Evolutionary conservation across 2,888 invertebrate species (phyloP).

Genomic region (Agriopis marginaria): DNA sequence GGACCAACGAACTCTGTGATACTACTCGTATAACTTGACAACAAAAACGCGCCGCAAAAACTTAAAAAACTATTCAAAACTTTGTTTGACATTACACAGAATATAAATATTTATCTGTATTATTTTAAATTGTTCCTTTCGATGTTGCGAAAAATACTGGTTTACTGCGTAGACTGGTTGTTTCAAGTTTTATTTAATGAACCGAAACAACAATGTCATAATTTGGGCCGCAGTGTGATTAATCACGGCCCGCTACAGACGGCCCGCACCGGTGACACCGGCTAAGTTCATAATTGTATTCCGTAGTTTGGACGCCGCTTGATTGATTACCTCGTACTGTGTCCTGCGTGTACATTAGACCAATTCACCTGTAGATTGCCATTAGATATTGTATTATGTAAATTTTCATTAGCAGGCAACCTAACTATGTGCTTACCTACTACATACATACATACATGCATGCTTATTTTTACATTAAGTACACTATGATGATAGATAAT

Average conservation of each 20-base stretch:
- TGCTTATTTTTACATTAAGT: no score
- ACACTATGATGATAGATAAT: no score
- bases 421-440: neutral
- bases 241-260: slow-evolving; percentile 75
- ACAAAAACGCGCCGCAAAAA: no score
- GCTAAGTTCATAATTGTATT: slow-evolving; percentile 85
- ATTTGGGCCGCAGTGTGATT: slow-evolving; percentile 60
- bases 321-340: slow-evolving; percentile 75
- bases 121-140: no score
- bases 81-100: no score
- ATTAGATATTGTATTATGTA: slow-evolving; percentile 33
- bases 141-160: no score
- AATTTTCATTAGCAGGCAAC: slow-evolving; percentile 2
- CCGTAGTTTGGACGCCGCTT: slow-evolving; percentile 78
- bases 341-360: slow-evolving; percentile 62
- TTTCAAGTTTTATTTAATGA: slow-evolving; percentile 28
- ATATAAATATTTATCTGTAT: no score
- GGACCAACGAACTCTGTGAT: no score
- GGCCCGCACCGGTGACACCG: slow-evolving; percentile 72
- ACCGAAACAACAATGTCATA: slow-evolving; percentile 34
- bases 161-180: no score
- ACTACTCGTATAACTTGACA: no score
- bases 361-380: slow-evolving; percentile 64
- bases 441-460: no score
- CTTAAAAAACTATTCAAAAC: no score